phyloP scores from a whole-genome alignment of 2,888 invertebrate species.

The Tortrix viridana region DNA sequence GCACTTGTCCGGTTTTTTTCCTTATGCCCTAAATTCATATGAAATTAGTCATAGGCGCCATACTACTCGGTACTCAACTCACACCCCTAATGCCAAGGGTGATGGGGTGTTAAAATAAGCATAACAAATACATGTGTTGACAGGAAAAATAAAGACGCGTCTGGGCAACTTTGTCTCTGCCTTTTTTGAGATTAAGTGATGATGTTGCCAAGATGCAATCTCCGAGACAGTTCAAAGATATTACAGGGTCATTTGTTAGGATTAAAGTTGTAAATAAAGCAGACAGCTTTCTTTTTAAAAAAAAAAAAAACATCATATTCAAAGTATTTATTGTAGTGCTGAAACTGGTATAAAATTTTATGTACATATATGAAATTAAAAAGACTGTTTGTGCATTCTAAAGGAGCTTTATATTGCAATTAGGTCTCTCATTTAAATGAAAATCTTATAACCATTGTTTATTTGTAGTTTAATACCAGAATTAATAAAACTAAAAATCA shows the following conservation, averaged over 20 bases:
- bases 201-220: conserved; percentile 15
- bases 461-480: too few species aligned
- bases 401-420: too few species aligned
- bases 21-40: background rate
- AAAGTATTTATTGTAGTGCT: too few species aligned
- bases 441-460: too few species aligned
- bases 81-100: conserved; percentile 38
- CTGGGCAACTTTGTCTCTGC: conserved; percentile 14
- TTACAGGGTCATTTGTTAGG: conserved; percentile 3
- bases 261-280: background rate
- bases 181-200: conserved; percentile 21
- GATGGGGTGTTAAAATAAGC: conserved; percentile 46
- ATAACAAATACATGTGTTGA: conserved; percentile 44
- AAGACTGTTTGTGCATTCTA: too few species aligned
- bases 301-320: too few species aligned
- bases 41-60: conserved; percentile 33
- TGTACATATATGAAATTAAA: too few species aligned
- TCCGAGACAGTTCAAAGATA: background rate
- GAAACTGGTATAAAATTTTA: too few species aligned
- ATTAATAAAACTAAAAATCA: too few species aligned
- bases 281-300: background rate
- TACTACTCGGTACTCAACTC: conserved; percentile 26
- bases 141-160: conserved; percentile 33
- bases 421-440: too few species aligned
- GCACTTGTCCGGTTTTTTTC: too few species aligned